Percentiles rank a stretch among this genome's conserved stretches.
These are phyloP conservation scores for Acanthurus lineatus DNA, from an alignment of 2,797 vertebrate species.

Conservation along the genomic window DNA sequence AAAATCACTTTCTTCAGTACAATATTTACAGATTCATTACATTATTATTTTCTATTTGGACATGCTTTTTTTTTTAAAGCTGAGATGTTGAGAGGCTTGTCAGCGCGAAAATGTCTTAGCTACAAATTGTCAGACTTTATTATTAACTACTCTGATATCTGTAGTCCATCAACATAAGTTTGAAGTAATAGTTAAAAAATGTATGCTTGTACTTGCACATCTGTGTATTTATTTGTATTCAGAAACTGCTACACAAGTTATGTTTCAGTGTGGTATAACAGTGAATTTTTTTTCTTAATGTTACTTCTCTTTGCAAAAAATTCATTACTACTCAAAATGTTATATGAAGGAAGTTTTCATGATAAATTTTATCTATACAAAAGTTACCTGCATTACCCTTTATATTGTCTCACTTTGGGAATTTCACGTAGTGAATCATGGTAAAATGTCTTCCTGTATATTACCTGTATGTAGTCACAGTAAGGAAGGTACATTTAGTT, in stretches of 20 bases:
- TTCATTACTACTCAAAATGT: not conserved
- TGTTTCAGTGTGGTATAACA: not conserved
- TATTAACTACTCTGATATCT: not conserved
- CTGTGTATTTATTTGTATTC: not conserved
- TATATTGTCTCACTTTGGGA: not conserved
- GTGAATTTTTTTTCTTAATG: not conserved
- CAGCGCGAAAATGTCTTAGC: not conserved
- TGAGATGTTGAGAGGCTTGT: not conserved
- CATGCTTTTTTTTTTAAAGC: not conserved
- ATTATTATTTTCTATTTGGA: too few relatives aligned
- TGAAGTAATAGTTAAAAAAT: not conserved
- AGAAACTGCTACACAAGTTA: not conserved
- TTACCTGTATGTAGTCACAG: not conserved
- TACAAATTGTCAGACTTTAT: constrained; percentile 1
- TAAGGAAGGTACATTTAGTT: not conserved
- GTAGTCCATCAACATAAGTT: not conserved
- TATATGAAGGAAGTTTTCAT: not conserved
- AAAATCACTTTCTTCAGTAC: too few relatives aligned
- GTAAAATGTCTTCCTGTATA: constrained; percentile 8
- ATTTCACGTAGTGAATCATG: not conserved
- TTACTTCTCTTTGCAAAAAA: not conserved
- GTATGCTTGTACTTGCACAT: not conserved
- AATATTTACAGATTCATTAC: too few relatives aligned
- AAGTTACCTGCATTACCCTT: not conserved
- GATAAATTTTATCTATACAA: not conserved